Percentiles rank a stretch among this genome's conserved stretches.
Evolutionary conservation across 2,888 invertebrate species (phyloP).

Genomic region (Hedychridium roseum): DNA sequence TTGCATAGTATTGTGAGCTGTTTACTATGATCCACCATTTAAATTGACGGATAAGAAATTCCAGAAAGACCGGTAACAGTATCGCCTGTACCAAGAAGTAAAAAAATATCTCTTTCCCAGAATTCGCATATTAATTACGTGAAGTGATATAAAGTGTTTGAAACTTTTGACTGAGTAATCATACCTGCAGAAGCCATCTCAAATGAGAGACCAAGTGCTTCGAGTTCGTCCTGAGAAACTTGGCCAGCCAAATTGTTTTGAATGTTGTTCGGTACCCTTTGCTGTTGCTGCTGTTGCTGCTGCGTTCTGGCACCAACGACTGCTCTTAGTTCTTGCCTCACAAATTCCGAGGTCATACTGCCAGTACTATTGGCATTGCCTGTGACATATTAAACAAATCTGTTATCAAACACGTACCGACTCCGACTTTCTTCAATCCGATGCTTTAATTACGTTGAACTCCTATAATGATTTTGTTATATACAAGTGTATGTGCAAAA

Average conservation of each 20-base stretch:
- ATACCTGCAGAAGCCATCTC: conserved; percentile 74
- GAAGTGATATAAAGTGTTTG: too few relatives aligned
- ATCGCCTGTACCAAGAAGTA: too few relatives aligned
- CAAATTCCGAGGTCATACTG: conserved; percentile 83
- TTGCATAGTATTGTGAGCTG: too few relatives aligned
- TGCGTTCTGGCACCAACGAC: conserved; percentile 85
- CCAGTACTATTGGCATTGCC: conserved; percentile 67
- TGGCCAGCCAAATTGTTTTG: conserved; percentile 60
- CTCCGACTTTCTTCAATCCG: not conserved
- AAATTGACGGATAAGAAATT: too few relatives aligned
- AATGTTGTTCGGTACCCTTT: conserved; percentile 61
- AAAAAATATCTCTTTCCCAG: not conserved
- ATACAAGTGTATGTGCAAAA: too few relatives aligned
- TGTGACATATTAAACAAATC: conserved; percentile 45
- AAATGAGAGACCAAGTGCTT: conserved; percentile 74
- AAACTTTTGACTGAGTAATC: too few relatives aligned
- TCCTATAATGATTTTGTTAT: too few relatives aligned
- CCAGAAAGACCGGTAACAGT: too few relatives aligned
- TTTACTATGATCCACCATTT: too few relatives aligned
- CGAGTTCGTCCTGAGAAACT: conserved; percentile 72
- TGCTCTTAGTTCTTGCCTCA: conserved; percentile 89
- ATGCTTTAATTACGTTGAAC: too few relatives aligned
- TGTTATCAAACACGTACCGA: not conserved
- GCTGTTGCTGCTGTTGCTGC: conserved; percentile 48
- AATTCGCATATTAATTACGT: too few relatives aligned